phyloP scores from a whole-genome alignment of 2,888 invertebrate genomes.

The Teleiodes luculella region DNA sequence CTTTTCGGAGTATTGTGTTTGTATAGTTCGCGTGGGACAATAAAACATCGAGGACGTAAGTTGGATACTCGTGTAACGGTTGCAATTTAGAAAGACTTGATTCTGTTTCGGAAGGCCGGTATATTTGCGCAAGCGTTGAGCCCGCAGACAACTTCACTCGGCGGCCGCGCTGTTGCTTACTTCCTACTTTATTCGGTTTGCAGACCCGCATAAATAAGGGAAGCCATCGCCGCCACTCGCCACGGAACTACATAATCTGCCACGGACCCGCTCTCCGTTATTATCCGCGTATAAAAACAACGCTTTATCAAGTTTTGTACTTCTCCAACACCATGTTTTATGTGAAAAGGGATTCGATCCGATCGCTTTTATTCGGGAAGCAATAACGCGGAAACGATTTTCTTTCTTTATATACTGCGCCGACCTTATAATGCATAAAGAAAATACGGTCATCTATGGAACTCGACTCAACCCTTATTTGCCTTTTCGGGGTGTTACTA shows the following conservation, averaged over 20 bases:
- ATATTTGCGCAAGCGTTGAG: constrained; percentile 57
- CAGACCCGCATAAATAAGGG: constrained; percentile 69
- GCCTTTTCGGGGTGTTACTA: constrained; percentile 71
- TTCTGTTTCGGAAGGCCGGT: constrained; percentile 47
- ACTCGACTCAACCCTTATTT: constrained; percentile 69
- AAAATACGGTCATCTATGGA: constrained; percentile 67
- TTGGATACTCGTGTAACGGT: constrained; percentile 29
- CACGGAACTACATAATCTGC: constrained; percentile 42
- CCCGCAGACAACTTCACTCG: constrained; percentile 67
- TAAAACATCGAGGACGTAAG: constrained; percentile 37
- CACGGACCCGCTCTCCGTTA: constrained; percentile 31
- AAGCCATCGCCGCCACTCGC: constrained; percentile 42
- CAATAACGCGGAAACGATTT: constrained; percentile 62
- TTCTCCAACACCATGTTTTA: constrained; percentile 49
- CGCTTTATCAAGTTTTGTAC: constrained; percentile 41
- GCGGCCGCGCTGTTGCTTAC: constrained; percentile 49
- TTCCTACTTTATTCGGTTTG: constrained; percentile 65
- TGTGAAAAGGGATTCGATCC: constrained; percentile 55
- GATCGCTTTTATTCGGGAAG: constrained; percentile 55
- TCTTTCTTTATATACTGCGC: constrained; percentile 52
- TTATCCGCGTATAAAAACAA: constrained; percentile 47
- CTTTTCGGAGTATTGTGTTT: constrained; percentile 57
- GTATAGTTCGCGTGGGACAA: constrained; percentile 34
- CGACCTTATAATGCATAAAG: constrained; percentile 66
- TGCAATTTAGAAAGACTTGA: constrained; percentile 40